A percentile compares a stretch with the other conserved stretches of the same genome.
These are phyloP conservation scores for Ceyx melanurus DNA, from an alignment of 2,113 vertebrate species.

Conservation along the genomic window DNA sequence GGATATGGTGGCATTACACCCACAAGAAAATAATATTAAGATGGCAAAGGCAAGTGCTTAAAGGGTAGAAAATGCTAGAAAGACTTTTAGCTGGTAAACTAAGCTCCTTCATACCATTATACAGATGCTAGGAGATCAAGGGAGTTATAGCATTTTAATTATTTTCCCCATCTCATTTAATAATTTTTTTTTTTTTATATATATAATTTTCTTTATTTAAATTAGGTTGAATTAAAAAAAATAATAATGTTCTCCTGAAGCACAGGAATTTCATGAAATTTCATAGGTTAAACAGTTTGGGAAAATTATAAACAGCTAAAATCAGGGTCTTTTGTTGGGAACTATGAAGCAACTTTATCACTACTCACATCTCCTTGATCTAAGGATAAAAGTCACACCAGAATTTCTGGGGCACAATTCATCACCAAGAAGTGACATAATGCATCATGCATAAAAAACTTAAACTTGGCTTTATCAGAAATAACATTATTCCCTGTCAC, in stretches of 20 bases:
- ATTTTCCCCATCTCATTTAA: neutral
- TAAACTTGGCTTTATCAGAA: neutral
- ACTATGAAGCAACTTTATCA: neutral
- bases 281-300: neutral
- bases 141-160: neutral
- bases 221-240: neutral
- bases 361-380: neutral
- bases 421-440: neutral
- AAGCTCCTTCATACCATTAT: neutral
- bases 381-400: slow-evolving; percentile 3
- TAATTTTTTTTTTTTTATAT: neutral
- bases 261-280: neutral
- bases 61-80: neutral
- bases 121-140: neutral
- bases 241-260: neutral
- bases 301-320: neutral
- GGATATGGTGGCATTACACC: neutral
- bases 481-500: neutral
- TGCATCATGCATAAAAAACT: neutral
- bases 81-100: neutral
- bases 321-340: neutral
- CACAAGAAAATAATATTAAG: neutral
- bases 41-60: neutral
- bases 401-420: neutral
- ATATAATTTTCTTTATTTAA: neutral